phyloP scores from a whole-genome alignment of 2,113 vertebrate species.

The Phaetusa simplex region DNA sequence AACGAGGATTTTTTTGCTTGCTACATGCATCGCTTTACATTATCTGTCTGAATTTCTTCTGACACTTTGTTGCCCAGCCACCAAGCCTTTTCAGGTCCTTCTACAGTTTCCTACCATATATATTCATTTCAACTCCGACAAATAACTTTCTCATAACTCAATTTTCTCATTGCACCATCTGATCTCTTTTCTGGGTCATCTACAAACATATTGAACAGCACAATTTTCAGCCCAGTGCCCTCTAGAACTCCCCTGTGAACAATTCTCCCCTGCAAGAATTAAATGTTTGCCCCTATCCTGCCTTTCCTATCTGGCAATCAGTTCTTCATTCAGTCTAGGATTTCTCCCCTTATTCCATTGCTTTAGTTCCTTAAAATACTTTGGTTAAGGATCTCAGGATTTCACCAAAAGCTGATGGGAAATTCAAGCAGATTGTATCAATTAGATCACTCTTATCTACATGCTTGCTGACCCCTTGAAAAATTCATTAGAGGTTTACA shows the following conservation, averaged over 20 bases:
- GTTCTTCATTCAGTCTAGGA: neutral
- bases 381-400: neutral
- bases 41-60: neutral
- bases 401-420: neutral
- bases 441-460: neutral
- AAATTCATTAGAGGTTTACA: conserved; percentile 16
- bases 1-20: neutral
- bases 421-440: neutral
- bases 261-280: neutral
- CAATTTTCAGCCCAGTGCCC: neutral
- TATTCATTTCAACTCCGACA: neutral
- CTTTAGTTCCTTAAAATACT: neutral
- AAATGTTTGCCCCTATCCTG: neutral
- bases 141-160: neutral
- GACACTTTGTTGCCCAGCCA: neutral
- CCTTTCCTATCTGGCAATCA: neutral
- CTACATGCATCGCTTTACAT: fast-evolving
- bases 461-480: neutral
- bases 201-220: neutral
- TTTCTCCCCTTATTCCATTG: neutral
- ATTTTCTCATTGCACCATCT: neutral
- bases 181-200: neutral
- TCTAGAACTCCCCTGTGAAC: neutral
- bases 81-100: neutral
- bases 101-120: neutral